Percentiles rank a stretch among this genome's conserved stretches.
phyloP scores from a whole-genome alignment of 1,140 invertebrate species.

The Antheraea mylitta region DNA sequence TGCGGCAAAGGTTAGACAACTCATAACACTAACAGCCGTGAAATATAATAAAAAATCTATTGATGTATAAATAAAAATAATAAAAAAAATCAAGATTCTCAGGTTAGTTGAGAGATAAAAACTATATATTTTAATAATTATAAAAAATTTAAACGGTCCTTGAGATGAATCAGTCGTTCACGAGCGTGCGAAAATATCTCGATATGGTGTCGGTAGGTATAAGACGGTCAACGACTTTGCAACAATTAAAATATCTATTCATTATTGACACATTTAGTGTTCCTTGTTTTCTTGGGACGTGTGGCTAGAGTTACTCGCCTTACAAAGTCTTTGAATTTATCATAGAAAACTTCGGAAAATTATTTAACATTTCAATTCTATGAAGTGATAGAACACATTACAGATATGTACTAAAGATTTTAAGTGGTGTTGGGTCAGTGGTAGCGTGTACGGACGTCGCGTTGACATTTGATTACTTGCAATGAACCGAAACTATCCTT shows the following conservation, averaged over 20 bases:
- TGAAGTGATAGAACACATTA: too few species aligned
- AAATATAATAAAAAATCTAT: not conserved
- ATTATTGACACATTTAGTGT: constrained; percentile 24
- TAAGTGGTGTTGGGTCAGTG: too few species aligned
- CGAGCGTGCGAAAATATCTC: constrained; percentile 49
- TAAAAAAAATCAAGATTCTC: not conserved
- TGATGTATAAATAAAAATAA: not conserved
- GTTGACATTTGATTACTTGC: too few species aligned
- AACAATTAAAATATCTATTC: constrained; percentile 38
- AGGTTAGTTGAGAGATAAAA: not conserved
- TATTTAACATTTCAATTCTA: too few species aligned
- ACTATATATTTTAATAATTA: not conserved
- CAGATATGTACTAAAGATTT: too few species aligned
- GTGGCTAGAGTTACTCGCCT: too few species aligned
- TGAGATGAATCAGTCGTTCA: constrained; percentile 2
- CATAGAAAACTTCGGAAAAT: too few species aligned
- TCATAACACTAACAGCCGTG: not conserved
- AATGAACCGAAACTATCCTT: too few species aligned
- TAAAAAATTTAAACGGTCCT: constrained; percentile 11
- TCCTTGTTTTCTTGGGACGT: too few species aligned
- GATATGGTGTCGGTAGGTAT: constrained; percentile 38
- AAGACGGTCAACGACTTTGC: constrained; percentile 43
- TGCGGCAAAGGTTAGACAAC: not conserved
- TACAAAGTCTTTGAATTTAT: too few species aligned
- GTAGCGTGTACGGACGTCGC: too few species aligned